phyloP scores from a whole-genome alignment of 2,888 invertebrate species.

The Amphipoea oculea region DNA sequence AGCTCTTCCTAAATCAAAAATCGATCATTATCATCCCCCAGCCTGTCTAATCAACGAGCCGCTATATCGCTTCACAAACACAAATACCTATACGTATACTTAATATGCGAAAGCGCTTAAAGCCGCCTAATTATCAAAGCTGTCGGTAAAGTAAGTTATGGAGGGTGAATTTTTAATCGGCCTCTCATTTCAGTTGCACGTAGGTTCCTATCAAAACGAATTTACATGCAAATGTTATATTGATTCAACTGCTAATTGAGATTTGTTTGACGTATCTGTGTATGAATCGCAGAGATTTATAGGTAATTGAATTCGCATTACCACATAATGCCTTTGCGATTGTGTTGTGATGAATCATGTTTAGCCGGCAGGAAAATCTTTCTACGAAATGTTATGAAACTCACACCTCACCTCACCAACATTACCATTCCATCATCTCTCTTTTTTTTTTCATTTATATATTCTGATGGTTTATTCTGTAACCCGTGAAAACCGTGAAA shows the following conservation, averaged over 20 bases:
- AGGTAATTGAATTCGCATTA: conserved; percentile 36
- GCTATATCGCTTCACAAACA: conserved; percentile 39
- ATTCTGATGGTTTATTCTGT: neutral
- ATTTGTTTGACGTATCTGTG: conserved; percentile 55
- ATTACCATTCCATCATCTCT: neutral
- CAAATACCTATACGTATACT: conserved; percentile 53
- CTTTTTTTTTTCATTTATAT: neutral
- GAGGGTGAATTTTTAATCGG: conserved; percentile 77
- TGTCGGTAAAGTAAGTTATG: conserved; percentile 72
- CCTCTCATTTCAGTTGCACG: conserved; percentile 70
- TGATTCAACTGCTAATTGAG: conserved; percentile 69
- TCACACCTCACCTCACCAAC: neutral
- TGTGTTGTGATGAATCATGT: neutral
- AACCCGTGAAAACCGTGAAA: neutral
- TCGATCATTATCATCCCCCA: conserved; percentile 51
- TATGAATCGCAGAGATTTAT: conserved; percentile 34
- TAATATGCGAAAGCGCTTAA: conserved; percentile 68
- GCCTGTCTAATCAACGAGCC: conserved; percentile 45
- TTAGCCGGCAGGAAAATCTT: neutral
- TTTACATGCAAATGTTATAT: conserved; percentile 72
- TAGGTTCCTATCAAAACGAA: conserved; percentile 67
- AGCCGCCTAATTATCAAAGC: conserved; percentile 77
- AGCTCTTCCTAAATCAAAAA: conserved; percentile 47
- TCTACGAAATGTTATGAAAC: neutral
- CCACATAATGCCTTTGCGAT: conserved; percentile 5